Evolutionary conservation across 64 coral and sea anemone genomes (phyloP).

Genomic region (Stylophora pistillata): DNA sequence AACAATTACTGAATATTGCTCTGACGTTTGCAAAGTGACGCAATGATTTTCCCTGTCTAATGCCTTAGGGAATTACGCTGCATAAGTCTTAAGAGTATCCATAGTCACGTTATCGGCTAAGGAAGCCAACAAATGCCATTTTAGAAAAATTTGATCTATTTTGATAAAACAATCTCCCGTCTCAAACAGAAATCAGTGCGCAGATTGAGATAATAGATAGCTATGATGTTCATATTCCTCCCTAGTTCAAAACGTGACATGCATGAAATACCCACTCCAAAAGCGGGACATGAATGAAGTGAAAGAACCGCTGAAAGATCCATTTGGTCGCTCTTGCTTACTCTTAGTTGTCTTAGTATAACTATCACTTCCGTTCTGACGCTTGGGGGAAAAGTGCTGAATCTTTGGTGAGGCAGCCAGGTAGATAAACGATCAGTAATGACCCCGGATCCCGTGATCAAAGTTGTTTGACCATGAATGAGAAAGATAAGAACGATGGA

Average conservation of each 20-base stretch:
- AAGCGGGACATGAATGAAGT: neutral
- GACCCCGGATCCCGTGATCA: too few species aligned
- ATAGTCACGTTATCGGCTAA: constrained; percentile 4
- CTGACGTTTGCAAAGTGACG: neutral
- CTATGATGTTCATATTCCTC: neutral
- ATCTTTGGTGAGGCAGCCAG: too few species aligned
- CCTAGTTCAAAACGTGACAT: constrained; percentile 9
- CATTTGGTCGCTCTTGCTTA: neutral
- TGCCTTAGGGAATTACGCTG: neutral
- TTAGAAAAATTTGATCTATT: neutral
- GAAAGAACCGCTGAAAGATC: too few species aligned
- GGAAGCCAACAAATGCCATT: neutral
- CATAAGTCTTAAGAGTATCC: neutral
- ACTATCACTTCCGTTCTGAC: neutral
- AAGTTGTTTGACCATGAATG: too few species aligned
- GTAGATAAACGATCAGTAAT: too few species aligned
- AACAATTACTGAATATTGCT: constrained; percentile 1
- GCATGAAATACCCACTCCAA: constrained; percentile 4
- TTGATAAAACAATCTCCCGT: constrained; percentile 8
- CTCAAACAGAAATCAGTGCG: neutral
- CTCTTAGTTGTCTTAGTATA: neutral
- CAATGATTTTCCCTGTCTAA: neutral
- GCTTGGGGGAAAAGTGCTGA: too few species aligned
- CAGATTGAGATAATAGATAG: constrained; percentile 1
- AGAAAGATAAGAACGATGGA: too few species aligned